Evolutionary conservation across 1,140 invertebrate genomes (phyloP), one percentile per base, ranked within the genome.

Genomic region (Agrypnia vestita): DNA sequence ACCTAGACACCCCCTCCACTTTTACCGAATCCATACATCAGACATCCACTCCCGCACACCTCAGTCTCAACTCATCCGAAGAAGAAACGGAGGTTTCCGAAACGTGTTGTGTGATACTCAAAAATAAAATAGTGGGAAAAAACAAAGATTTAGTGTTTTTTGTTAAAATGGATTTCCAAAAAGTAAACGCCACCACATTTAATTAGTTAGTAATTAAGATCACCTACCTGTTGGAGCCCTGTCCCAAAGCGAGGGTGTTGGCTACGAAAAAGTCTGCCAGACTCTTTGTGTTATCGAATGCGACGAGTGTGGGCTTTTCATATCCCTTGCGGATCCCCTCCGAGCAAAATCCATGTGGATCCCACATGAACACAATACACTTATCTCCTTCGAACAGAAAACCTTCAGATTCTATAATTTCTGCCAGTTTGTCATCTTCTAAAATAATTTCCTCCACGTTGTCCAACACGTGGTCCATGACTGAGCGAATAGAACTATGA

Each of bases 331-430:
- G 59, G 8, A 76, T 15, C 44, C 49, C 46, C 43, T 61, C 74
- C 3, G 74, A 46, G 55, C 74, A 61, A 11, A 76, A 19, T 4
- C 74, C 74, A 12, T 64, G 74, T 9, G 74, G 74, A 55, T 76
- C 74, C 74, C 74, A 76, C 74, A 76, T 10, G 74, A 62, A 76
- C 74, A 76, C 15, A 19, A 76, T 49, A 43, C 74, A 76, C 43
- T 76, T 46, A 7, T 61, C 44, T n/a, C 9, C 10, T 4, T 62
- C 25, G 56, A 76, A 76, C 6, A 17, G 13, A 21, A 56, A 35
- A 3, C 25, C 10, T 55, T 62, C 74, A 17, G 74, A 61, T 19
- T 21, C 44, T 1, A n/a, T 17, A 8, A 56, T 43, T 11, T 64
- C 74, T n/a, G 53, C 59, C 35, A 76, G 17, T n/a, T 19, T 46